Base-by-base conservation (phyloP, 2,888 invertebrate genomes). In the Drosophila quinaria region DNA sequence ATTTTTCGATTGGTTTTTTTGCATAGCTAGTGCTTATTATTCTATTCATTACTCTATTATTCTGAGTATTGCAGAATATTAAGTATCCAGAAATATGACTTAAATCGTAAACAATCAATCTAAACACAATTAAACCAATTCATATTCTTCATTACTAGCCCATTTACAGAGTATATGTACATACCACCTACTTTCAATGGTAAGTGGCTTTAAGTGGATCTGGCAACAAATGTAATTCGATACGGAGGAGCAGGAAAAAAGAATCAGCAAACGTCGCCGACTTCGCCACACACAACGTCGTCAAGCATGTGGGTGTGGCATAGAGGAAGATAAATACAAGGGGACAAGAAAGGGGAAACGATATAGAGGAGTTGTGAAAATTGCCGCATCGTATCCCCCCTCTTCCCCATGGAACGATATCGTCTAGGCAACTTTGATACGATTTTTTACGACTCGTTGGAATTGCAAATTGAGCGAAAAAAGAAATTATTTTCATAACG, bases 401-500 rank as follows among this genome's bases (percentile, higher is more conserved):
- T 13, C 31, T 25, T 6, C 15, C 15, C 39, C 54, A 5, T 10
- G 25, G 25, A 29, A 10, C 63, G 44, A 50, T 67, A 51, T 47
- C 64, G 67, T 75, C 83, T 74, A 54, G 35, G 44, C 61, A 29
- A 33, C 65, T 73, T 63, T 77, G 68, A 81, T 79, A 71, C 68
- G 71, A 81, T 81, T 81, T 78, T 71, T 68, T 37, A 81, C 79
- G 81, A 70, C 67, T 78, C 76, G 76, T 78, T 81, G 70, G 64
- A 74, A 69, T 65, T 60, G 64, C 74, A 81, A 81, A 79, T 84
- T 84, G 76, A 84, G 80, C 65, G 58, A 82, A 77, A 77, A 77
- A 67, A 62, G 61, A 80, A 61, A 68, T 68, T 56, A 51, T 62
- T 46, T 56, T 60, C 54, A 46, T 22, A 19, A 35, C n/a, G 37